A percentile compares a stretch with the other conserved stretches of the same genome.
These are phyloP conservation scores for Myripristis jacobus DNA, from an alignment of 2,797 vertebrate species.

Conservation along the genomic window DNA sequence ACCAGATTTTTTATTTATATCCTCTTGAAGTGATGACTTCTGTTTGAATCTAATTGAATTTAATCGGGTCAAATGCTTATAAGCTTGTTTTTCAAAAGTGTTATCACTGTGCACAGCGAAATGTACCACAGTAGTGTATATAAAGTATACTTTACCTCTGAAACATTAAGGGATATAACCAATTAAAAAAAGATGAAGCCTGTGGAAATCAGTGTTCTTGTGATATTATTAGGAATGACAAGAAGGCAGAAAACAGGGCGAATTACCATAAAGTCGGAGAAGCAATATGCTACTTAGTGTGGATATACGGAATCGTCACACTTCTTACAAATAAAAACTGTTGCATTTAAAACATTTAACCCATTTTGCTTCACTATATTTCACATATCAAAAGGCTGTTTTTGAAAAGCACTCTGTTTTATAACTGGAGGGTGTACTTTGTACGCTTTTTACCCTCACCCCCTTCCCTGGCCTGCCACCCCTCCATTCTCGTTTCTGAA, in stretches of 20 bases:
- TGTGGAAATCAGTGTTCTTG: constrained; percentile 27
- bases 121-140: constrained; percentile 32
- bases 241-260: constrained; percentile 33
- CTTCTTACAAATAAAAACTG: constrained; percentile 77
- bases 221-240: constrained; percentile 47
- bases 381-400: constrained; percentile 85
- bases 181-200: constrained; percentile 45
- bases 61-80: constrained; percentile 58
- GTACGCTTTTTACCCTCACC: constrained; percentile 76
- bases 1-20: constrained; percentile 32
- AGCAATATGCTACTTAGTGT: constrained; percentile 39
- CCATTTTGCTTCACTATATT: constrained; percentile 79
- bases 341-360: constrained; percentile 85
- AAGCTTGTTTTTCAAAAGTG: constrained; percentile 45
- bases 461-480: constrained; percentile 67
- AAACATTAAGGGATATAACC: constrained; percentile 13
- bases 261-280: constrained; percentile 58
- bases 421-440: constrained; percentile 87
- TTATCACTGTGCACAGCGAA: constrained; percentile 14
- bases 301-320: constrained; percentile 59
- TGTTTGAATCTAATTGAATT: constrained; percentile 58
- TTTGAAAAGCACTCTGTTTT: constrained; percentile 81
- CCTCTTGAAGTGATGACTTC: constrained; percentile 41
- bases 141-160: neutral
- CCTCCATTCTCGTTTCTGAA: constrained; percentile 76